phyloP scores from a whole-genome alignment of 2,888 invertebrate species.

The Eupithecia centaureata region DNA sequence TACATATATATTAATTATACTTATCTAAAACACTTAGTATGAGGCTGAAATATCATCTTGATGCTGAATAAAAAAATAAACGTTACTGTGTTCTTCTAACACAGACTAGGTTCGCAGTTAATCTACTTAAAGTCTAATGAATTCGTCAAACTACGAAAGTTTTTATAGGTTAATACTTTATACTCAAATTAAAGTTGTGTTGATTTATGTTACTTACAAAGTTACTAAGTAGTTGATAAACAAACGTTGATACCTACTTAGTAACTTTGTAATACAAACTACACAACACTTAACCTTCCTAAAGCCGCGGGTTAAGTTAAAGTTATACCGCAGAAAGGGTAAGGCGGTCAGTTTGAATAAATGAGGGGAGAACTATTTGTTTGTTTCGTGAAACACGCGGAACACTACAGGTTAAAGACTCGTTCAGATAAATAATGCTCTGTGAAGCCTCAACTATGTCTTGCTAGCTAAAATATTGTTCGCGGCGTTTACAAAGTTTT shows the following conservation, averaged over 20 bases:
- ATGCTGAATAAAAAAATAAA: too few species aligned
- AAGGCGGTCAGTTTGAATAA: conserved; percentile 18
- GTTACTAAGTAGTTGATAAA: background rate
- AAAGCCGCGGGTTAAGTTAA: background rate
- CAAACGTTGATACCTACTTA: background rate
- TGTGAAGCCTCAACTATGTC: background rate
- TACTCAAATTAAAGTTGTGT: background rate
- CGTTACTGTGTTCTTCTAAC: too few species aligned
- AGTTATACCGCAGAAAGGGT: conserved; percentile 20
- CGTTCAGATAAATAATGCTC: conserved; percentile 6
- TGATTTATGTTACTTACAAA: background rate
- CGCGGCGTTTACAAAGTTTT: background rate
- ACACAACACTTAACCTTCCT: conserved; percentile 10
- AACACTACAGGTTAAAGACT: conserved; percentile 5
- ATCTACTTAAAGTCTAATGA: too few species aligned
- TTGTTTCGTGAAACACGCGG: conserved; percentile 1
- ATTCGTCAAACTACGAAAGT: too few species aligned
- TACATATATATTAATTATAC: too few species aligned
- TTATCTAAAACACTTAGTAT: too few species aligned
- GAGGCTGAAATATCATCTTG: too few species aligned
- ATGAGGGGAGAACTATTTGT: conserved; percentile 24
- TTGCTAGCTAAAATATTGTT: background rate
- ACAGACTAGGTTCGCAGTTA: too few species aligned
- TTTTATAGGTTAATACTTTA: too few species aligned
- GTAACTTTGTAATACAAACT: conserved; percentile 9